phyloP scores from a whole-genome alignment of 2,888 invertebrate genomes.

The Trisateles emortualis region DNA sequence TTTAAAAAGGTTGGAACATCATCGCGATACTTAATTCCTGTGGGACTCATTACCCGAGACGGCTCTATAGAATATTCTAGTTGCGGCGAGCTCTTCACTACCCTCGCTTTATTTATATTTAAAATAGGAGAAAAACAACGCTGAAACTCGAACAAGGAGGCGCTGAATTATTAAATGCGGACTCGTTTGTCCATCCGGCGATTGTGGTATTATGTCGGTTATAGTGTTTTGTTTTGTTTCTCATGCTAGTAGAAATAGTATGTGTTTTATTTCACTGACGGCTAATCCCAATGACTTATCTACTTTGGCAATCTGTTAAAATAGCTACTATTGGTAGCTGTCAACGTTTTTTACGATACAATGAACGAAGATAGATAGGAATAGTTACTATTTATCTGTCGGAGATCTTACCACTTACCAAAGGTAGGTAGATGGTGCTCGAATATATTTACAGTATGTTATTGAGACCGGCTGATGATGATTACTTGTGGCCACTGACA shows the following conservation, averaged over 20 bases:
- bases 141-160: constrained; percentile 26
- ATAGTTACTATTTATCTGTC: too few species aligned
- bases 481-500: too few species aligned
- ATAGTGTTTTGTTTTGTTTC: neutral
- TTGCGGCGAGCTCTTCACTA: constrained; percentile 29
- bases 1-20: constrained; percentile 19
- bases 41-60: constrained; percentile 42
- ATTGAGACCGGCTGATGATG: too few species aligned
- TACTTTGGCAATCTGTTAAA: too few species aligned
- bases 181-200: constrained; percentile 14
- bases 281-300: too few species aligned
- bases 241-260: neutral
- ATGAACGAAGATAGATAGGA: too few species aligned
- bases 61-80: constrained; percentile 48
- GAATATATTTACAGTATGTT: too few species aligned
- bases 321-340: too few species aligned
- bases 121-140: constrained; percentile 40
- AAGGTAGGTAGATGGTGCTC: too few species aligned
- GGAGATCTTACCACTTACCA: too few species aligned
- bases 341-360: too few species aligned
- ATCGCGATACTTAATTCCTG: constrained; percentile 38
- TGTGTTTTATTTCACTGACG: neutral
- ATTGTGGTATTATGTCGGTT: constrained; percentile 8
- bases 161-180: constrained; percentile 43
- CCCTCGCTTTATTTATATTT: constrained; percentile 34